Base-by-base conservation (phyloP, 2,797 vertebrate genomes). In the Gouania willdenowi region DNA sequence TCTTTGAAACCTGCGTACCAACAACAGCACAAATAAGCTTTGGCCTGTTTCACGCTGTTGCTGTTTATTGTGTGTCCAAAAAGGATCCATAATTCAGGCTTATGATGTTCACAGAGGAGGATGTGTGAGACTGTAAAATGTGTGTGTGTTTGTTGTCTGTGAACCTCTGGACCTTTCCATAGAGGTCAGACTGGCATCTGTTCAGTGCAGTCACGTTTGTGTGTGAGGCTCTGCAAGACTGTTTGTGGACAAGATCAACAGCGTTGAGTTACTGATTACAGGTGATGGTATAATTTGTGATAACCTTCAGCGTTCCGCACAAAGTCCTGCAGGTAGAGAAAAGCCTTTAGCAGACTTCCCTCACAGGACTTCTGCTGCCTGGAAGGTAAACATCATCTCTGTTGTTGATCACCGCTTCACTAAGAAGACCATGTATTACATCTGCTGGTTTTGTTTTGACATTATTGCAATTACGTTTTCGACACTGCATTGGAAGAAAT, bases 241-340 rank as follows among this genome's bases (percentile, higher is more conserved):
- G 61, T 70, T 44, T 77, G 58, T 73, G 82, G 71, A 85, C 75
- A 61, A 46, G 51, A 81, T 83, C 70, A 82, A 53, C 47, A 76
- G 41, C 45, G 41, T 14, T 35, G 39, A 51, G 80, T 88, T 86
- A 89, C 87, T 88, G 66, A 88, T 88, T 84, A 86, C 55, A 62
- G 30, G 46, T 70, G 36, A 75, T 79, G 61, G 64, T 66, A 49
- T 69, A 78, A 71, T 65, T 67, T 46, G 41, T 67, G 80, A 88
- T 85, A 87, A 85, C 42, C 14, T 7, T 11, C 19, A 4, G 36
- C 39, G 64, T 44, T 24, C 21, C 64, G 75, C 68, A 47, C 83
- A 85, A 84, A 88, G 84, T 83, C 81, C 75, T 71, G 33, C 25
- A 15, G 38, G 38, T 48, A 42, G 45, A 27, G 54, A 21, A 3